These are phyloP conservation scores for Melanotaenia maccullochi DNA, from an alignment of 2,797 vertebrate genomes.

Conservation along the genomic window DNA sequence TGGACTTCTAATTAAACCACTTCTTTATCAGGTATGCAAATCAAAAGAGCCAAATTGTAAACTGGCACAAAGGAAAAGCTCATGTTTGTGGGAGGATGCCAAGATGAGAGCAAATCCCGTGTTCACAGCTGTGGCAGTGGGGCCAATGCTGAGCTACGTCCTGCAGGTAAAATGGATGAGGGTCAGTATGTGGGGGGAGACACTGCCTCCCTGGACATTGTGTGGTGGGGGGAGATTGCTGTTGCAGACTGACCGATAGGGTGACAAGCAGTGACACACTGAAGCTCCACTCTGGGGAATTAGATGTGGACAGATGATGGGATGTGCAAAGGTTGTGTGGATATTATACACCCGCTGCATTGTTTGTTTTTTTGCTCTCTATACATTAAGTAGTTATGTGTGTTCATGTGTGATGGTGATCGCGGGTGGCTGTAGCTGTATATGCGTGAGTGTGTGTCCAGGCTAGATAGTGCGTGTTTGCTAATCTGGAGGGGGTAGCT, in stretches of 20 bases:
- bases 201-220: slow-evolving; percentile 53
- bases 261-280: slow-evolving; percentile 69
- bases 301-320: slow-evolving; percentile 50
- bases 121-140: slow-evolving; percentile 6
- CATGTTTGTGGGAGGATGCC: slow-evolving; percentile 15
- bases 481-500: slow-evolving; percentile 73
- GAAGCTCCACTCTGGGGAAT: slow-evolving; percentile 66
- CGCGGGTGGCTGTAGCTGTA: slow-evolving; percentile 13
- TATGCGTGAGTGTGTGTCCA: slow-evolving; percentile 50
- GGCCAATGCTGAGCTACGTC: slow-evolving; percentile 13
- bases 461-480: slow-evolving; percentile 72
- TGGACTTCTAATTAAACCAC: neutral
- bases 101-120: slow-evolving; percentile 6
- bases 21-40: neutral
- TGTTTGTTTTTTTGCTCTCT: slow-evolving; percentile 55
- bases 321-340: slow-evolving; percentile 63
- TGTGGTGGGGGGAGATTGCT: slow-evolving; percentile 58
- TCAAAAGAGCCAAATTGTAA: neutral
- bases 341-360: slow-evolving; percentile 24
- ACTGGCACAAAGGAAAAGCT: neutral
- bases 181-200: slow-evolving; percentile 21
- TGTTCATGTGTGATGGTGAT: slow-evolving; percentile 41
- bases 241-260: slow-evolving; percentile 76
- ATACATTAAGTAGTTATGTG: slow-evolving; percentile 48
- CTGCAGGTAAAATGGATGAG: slow-evolving; percentile 69